phyloP scores from a whole-genome alignment of 1,140 invertebrate genomes.

The Musca domestica region DNA sequence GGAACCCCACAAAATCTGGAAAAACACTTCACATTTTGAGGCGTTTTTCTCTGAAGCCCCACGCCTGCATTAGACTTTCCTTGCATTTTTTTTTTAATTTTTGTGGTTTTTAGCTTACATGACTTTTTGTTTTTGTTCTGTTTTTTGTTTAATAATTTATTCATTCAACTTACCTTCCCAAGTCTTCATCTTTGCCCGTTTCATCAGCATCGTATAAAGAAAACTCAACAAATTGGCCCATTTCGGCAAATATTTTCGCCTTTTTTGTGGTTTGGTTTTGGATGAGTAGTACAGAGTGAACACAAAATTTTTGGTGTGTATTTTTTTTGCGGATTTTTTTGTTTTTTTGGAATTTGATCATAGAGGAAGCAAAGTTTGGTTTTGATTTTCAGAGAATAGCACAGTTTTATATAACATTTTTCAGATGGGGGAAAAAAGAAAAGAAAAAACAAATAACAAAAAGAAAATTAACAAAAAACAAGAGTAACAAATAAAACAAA shows the following conservation, averaged over 20 bases:
- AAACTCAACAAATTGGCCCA: constrained; percentile 73
- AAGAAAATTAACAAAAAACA: background rate
- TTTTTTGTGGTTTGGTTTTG: constrained; percentile 23
- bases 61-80: no score
- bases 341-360: background rate
- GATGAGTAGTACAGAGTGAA: constrained; percentile 4
- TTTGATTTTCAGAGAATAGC: constrained; percentile 11
- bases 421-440: constrained; percentile 28
- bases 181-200: constrained; percentile 76
- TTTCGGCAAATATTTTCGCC: constrained; percentile 50
- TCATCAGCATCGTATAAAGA: constrained; percentile 82
- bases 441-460: background rate
- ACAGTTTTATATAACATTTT: constrained; percentile 34
- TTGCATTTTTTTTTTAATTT: constrained; percentile 4
- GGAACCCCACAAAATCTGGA: no score
- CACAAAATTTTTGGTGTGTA: constrained; percentile 4
- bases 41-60: background rate
- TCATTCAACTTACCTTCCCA: constrained; percentile 68
- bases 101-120: constrained; percentile 14
- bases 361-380: constrained; percentile 9
- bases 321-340: background rate
- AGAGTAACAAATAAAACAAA: no score
- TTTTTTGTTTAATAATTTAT: background rate
- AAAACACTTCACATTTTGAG: no score
- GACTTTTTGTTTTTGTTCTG: background rate